Conservation (phyloP, 2,888 invertebrate genomes). For the Elgonia sp. region DNA sequence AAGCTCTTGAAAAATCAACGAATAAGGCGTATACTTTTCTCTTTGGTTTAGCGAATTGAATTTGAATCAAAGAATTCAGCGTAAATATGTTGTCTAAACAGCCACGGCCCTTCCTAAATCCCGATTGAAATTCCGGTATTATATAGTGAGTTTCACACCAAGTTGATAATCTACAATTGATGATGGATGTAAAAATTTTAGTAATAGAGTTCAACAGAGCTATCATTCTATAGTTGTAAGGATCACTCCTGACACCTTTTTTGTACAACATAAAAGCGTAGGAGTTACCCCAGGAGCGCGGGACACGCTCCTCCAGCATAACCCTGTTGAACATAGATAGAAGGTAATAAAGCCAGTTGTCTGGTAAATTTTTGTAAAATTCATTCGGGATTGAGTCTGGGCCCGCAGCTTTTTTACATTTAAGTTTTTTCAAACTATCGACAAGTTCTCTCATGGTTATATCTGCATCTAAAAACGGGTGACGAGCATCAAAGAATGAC, state of each 20-base stretch:
- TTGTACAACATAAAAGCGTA: too few species aligned
- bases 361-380: too few species aligned
- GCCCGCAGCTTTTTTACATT: too few species aligned
- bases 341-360: too few species aligned
- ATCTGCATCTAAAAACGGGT: too few species aligned
- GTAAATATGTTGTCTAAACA: conserved; percentile 11
- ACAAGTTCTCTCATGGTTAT: too few species aligned
- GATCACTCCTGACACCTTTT: background rate
- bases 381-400: too few species aligned
- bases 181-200: conserved; percentile 9
- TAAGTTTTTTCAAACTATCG: too few species aligned
- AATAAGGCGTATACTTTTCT: background rate
- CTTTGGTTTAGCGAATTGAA: background rate
- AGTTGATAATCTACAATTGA: background rate
- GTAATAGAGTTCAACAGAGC: background rate
- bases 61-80: background rate
- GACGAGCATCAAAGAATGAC: too few species aligned
- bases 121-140: conserved; percentile 16
- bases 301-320: too few species aligned
- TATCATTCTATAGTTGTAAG: background rate
- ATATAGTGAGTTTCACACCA: background rate
- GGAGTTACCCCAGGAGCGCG: too few species aligned
- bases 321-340: too few species aligned
- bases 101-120: background rate
- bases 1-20: background rate